Evolutionary conservation across 2,888 invertebrate genomes (phyloP).

Genomic region (Carcina quercana): DNA sequence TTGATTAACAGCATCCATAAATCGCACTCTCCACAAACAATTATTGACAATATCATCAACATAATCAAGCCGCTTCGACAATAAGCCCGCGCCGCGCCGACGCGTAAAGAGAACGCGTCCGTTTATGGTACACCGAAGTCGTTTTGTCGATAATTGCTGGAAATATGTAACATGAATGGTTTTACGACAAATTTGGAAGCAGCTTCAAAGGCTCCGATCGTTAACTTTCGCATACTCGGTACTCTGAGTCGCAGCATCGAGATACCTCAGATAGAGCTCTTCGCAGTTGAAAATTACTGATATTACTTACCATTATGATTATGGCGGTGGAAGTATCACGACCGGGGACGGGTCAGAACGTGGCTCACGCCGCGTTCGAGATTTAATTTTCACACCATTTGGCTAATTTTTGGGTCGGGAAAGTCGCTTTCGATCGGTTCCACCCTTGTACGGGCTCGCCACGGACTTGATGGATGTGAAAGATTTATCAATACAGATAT

Average conservation of each 20-base stretch:
- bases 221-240: conserved; percentile 40
- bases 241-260: conserved; percentile 28
- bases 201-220: conserved; percentile 31
- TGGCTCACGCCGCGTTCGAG: conserved; percentile 31
- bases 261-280: conserved; percentile 47
- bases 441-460: no score
- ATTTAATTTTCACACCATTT: conserved; percentile 50
- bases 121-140: conserved; percentile 12
- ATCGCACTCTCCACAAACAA: no score
- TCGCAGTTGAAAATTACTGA: conserved; percentile 51
- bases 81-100: no score
- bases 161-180: conserved; percentile 25
- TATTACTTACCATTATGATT: conserved; percentile 60
- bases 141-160: conserved; percentile 27
- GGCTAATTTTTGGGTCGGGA: conserved; percentile 25
- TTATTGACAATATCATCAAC: conserved; percentile 14
- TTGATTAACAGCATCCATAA: no score
- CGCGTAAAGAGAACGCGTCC: conserved; percentile 16
- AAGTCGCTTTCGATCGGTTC: conserved; percentile 8
- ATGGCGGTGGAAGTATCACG: conserved; percentile 54
- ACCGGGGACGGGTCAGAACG: conserved; percentile 36
- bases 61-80: no score
- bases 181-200: conserved; percentile 29
- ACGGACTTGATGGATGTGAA: no score
- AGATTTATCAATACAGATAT: no score